Percentiles rank a stretch among this genome's conserved stretches.
phyloP scores from a whole-genome alignment of 2,113 vertebrate genomes.

The Pygoscelis antarcticus region DNA sequence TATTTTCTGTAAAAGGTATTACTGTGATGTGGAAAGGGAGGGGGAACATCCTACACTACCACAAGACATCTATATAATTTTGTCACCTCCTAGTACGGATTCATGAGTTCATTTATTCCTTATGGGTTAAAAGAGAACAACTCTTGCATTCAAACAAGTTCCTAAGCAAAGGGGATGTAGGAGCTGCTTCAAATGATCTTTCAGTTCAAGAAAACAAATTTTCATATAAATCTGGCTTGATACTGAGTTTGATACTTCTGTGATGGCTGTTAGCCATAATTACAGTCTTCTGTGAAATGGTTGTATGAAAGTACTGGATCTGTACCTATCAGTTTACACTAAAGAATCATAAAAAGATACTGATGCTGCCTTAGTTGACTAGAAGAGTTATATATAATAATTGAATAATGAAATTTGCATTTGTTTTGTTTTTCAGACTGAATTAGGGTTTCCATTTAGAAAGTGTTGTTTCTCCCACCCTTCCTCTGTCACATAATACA shows the following conservation, averaged over 20 bases:
- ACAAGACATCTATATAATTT: background rate
- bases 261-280: background rate
- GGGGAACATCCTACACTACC: background rate
- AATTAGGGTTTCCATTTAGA: background rate
- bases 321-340: background rate
- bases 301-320: background rate
- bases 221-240: background rate
- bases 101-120: background rate
- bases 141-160: background rate
- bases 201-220: background rate
- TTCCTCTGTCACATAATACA: background rate
- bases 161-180: background rate
- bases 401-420: background rate
- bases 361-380: background rate
- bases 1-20: background rate
- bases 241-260: background rate
- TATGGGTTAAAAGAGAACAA: background rate
- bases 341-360: background rate
- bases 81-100: background rate
- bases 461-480: background rate
- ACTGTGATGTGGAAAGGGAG: background rate
- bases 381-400: background rate
- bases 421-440: background rate
- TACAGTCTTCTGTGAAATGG: background rate
- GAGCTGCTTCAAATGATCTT: background rate